Percentiles rank a stretch among this genome's conserved stretches.
Conservation (phyloP, 2,797 vertebrate species). For the Acanthornis magna region DNA sequence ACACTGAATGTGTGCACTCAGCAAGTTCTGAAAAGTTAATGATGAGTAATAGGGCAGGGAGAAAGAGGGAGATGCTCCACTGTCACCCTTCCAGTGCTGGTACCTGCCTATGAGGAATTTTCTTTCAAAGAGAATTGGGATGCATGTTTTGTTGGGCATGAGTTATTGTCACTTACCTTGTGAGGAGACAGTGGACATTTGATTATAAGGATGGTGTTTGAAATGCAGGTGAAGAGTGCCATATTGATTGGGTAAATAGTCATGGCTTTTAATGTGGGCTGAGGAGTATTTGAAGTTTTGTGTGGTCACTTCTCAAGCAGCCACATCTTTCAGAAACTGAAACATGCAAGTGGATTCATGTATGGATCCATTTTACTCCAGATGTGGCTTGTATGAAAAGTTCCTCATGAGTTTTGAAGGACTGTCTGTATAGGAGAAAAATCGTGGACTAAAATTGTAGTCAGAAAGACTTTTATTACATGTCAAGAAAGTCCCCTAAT, state of each 20-base stretch:
- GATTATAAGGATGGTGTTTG: neutral
- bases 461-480: neutral
- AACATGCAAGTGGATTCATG: neutral
- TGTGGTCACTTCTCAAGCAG: neutral
- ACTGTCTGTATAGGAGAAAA: neutral
- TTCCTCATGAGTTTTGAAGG: neutral
- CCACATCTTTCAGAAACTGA: neutral
- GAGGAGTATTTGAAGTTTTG: neutral
- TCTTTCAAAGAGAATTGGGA: neutral
- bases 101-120: fast-evolving
- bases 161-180: neutral
- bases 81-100: neutral
- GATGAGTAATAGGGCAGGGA: neutral
- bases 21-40: neutral
- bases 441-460: neutral
- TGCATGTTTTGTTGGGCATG: neutral
- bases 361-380: neutral
- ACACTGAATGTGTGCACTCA: neutral
- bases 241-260: neutral
- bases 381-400: neutral
- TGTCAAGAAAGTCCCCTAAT: neutral
- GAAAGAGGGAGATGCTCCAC: neutral
- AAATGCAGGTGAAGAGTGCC: neutral
- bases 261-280: neutral
- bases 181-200: neutral